Evolutionary conservation across 2,797 vertebrate species (phyloP), one percentile per base, ranked within the genome.

Genomic region (Smutsia gigantea): DNA sequence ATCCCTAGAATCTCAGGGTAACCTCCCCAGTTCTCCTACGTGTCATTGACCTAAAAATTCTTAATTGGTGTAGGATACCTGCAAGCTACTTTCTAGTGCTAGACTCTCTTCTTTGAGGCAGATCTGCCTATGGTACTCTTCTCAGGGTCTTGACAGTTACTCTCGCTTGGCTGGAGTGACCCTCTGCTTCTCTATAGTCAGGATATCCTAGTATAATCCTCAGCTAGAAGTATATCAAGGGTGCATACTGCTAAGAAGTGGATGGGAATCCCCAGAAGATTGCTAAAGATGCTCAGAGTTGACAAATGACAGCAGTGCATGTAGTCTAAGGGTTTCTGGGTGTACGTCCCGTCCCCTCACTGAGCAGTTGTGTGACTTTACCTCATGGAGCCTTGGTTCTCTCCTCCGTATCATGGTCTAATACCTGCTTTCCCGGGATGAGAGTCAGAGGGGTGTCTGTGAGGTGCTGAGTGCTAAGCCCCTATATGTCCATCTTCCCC

Each of bases 281-380:
- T 17, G 2, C 4, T n/a, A 31, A 1, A 29, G 49, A 51, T 51
- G 46, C 4, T 57, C n/a, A 37, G 64, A 34, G 29, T 23, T 64
- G 46, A 8, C 3, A n/a, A 85, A 39, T 1, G 19, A 85, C n/a
- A 63, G 18, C 31, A 4, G 4, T 4, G n/a, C 31, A n/a, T 25
- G 9, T 0, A 5, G n/a, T 4, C 4, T 0, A 21, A 85, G 55
- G 7, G 37, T 3, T 0, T 64, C 64, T 12, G 12, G 29, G 27
- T 19, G 7, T 66, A 25, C 29, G n/a, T 68, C 59, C 0, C 5
- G 7, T 37, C 37, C 14, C 2, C 46, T 7, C 7, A 55, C 31
- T 34, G 19, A 21, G 7, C 42, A 2, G 18, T 31, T 29, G 3
- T 34, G 10, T 53, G 61, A 42, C 5, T 84, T 69, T 25, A 18